Conservation (phyloP, 2,113 vertebrate species). For the Elgaria multicarinata region DNA sequence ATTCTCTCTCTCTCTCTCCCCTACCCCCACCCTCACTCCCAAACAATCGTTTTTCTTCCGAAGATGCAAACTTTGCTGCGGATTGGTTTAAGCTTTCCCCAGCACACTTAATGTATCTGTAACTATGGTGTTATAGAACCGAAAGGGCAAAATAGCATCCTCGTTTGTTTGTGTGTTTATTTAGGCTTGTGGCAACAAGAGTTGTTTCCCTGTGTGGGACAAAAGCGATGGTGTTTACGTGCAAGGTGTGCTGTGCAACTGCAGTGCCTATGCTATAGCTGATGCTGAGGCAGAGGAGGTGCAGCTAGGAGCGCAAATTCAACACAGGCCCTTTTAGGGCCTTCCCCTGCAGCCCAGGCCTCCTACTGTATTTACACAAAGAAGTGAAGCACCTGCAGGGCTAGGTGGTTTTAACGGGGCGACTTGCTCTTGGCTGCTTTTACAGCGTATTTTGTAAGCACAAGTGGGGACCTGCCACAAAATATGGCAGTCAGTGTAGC, state of each 20-base stretch:
- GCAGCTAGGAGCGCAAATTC: neutral
- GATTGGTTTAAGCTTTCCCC: neutral
- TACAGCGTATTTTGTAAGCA: too few species aligned
- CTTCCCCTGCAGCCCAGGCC: neutral
- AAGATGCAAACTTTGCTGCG: neutral
- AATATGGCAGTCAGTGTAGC: too few species aligned
- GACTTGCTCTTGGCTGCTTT: neutral
- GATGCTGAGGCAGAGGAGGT: neutral
- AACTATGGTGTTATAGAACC: neutral
- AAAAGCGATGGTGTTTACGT: neutral
- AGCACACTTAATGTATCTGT: neutral
- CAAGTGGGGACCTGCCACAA: too few species aligned
- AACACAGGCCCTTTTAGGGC: neutral
- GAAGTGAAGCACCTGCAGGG: neutral
- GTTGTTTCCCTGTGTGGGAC: neutral
- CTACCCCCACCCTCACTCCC: too few species aligned
- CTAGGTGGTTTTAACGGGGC: neutral
- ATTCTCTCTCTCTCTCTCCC: neutral
- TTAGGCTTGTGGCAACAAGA: neutral
- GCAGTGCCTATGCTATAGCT: accelerated
- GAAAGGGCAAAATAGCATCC: neutral
- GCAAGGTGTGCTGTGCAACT: neutral
- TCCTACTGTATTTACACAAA: neutral
- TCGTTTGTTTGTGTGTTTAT: neutral
- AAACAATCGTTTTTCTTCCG: neutral